Evolutionary conservation across 1,140 invertebrate genomes (phyloP).

Genomic region (Zaprionus inermis): DNA sequence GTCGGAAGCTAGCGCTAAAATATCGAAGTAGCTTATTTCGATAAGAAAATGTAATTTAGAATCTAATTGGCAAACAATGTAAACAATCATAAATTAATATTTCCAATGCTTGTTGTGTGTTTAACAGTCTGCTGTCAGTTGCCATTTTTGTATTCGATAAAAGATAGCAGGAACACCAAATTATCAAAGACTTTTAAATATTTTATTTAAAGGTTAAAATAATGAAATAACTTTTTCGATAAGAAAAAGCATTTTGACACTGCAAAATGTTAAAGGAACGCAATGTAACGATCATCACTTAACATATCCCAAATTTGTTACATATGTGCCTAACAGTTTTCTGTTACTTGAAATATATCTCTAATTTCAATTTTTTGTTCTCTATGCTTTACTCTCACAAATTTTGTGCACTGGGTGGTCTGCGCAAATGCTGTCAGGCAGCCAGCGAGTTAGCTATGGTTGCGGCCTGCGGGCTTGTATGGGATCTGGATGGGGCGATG

Average conservation of each 20-base stretch:
- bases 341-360: too few relatives aligned
- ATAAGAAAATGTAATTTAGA: neutral
- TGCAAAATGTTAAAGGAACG: neutral
- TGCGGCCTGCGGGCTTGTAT: constrained; percentile 63
- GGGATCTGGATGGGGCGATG: constrained; percentile 25
- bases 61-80: too few relatives aligned
- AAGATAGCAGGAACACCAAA: too few relatives aligned
- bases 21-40: neutral
- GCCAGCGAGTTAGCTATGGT: constrained; percentile 69
- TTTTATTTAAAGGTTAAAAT: too few relatives aligned
- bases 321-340: too few relatives aligned
- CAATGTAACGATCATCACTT: neutral
- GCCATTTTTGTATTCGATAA: too few relatives aligned
- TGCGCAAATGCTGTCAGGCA: constrained; percentile 66
- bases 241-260: too few relatives aligned
- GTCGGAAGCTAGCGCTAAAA: neutral
- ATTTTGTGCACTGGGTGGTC: constrained; percentile 58
- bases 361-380: neutral
- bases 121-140: too few relatives aligned
- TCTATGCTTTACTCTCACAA: neutral
- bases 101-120: too few relatives aligned
- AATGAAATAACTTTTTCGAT: neutral
- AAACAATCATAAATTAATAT: too few relatives aligned
- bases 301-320: neutral
- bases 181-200: too few relatives aligned